These are phyloP conservation scores for Parelbella ahira DNA, from an alignment of 2,888 invertebrate genomes.

Conservation along the genomic window DNA sequence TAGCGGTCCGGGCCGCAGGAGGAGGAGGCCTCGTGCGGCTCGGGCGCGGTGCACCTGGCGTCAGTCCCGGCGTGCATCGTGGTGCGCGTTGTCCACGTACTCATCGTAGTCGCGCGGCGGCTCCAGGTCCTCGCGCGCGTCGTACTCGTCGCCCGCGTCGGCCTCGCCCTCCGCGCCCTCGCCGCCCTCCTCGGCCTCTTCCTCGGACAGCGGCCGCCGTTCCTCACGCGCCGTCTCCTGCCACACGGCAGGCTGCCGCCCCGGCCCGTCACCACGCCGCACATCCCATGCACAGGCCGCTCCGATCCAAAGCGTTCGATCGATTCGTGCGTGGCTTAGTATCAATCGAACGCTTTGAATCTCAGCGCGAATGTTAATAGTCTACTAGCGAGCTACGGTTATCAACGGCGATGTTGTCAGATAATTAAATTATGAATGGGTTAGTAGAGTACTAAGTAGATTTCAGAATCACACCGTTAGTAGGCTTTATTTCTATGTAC, in stretches of 20 bases:
- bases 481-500: no score
- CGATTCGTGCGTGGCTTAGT: background rate
- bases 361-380: no score
- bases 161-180: constrained; percentile 34
- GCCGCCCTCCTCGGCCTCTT: constrained; percentile 34
- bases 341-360: background rate
- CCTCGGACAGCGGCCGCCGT: constrained; percentile 33
- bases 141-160: constrained; percentile 41
- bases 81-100: constrained; percentile 69
- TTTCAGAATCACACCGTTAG: no score
- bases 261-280: background rate
- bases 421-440: no score
- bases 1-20: no score
- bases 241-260: constrained; percentile 41
- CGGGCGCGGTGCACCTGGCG: no score
- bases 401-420: no score
- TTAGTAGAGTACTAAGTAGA: no score
- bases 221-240: constrained; percentile 38
- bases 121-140: constrained; percentile 51
- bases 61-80: constrained; percentile 59
- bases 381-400: background rate
- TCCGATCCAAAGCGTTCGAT: constrained; percentile 2
- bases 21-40: no score
- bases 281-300: constrained; percentile 26
- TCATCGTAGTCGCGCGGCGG: constrained; percentile 66